phyloP scores from a whole-genome alignment of 2,113 vertebrate species.

The Neodontobutis hainanensis region DNA sequence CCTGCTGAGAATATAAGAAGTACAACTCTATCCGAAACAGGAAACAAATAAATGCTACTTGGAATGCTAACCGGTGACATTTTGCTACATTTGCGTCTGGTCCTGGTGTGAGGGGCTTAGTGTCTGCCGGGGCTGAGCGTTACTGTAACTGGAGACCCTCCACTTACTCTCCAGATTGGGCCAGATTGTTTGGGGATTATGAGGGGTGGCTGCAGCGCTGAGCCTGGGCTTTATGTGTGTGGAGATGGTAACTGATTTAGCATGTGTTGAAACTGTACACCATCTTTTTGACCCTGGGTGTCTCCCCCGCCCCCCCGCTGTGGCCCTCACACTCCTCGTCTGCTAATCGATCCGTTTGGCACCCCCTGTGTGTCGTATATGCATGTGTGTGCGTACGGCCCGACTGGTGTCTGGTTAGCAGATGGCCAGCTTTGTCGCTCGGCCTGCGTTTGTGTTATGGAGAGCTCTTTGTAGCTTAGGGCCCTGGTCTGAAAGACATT shows the following conservation, averaged over 20 bases:
- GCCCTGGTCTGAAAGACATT: conserved; percentile 77
- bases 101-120: conserved; percentile 17
- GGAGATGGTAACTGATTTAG: conserved; percentile 80
- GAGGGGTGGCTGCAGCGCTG: conserved; percentile 62
- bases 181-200: conserved; percentile 79
- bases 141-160: conserved; percentile 71
- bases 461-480: conserved; percentile 68
- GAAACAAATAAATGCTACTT: conserved; percentile 53
- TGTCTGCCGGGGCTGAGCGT: conserved; percentile 52
- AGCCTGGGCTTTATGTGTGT: conserved; percentile 66
- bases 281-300: conserved; percentile 78
- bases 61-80: conserved; percentile 35
- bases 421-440: conserved; percentile 73
- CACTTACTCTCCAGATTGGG: conserved; percentile 75
- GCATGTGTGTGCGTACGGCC: conserved; percentile 39
- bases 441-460: conserved; percentile 65
- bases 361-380: conserved; percentile 59
- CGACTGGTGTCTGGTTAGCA: conserved; percentile 72
- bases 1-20: conserved; percentile 16
- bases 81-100: conserved; percentile 25
- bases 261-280: conserved; percentile 82
- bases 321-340: conserved; percentile 71
- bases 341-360: conserved; percentile 82
- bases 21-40: conserved; percentile 37
- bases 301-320: conserved; percentile 68